Percentiles rank a stretch among this genome's conserved stretches.
phyloP scores from a whole-genome alignment of 2,888 invertebrate genomes.

The Conistra vaccinii region DNA sequence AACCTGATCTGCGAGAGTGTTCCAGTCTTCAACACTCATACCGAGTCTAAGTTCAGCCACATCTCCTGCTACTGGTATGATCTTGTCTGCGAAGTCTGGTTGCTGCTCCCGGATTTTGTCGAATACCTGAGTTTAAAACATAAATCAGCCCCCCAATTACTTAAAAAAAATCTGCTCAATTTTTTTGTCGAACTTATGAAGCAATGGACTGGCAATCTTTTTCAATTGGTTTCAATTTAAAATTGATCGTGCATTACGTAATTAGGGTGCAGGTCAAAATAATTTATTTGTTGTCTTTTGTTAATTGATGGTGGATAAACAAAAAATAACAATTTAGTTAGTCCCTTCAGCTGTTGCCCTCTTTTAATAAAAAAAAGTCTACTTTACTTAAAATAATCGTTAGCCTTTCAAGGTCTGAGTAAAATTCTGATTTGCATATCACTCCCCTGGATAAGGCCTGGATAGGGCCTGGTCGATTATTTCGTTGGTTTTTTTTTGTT shows the following conservation, averaged over 20 bases:
- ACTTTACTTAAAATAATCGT: no score
- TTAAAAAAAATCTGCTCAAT: no score
- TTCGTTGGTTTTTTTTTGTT: neutral
- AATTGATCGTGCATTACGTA: no score
- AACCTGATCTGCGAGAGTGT: conserved; percentile 20
- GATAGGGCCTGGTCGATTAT: neutral
- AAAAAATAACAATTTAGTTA: neutral
- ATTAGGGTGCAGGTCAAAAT: neutral
- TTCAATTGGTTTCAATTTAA: no score
- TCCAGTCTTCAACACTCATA: conserved; percentile 15
- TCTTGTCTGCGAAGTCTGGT: no score
- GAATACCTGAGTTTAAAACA: conserved; percentile 6
- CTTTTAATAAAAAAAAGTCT: no score
- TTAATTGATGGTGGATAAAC: neutral
- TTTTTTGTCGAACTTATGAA: no score
- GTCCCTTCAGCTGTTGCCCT: no score
- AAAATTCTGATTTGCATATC: neutral
- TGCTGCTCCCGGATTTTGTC: conserved; percentile 16
- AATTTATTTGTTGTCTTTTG: neutral
- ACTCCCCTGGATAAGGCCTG: no score
- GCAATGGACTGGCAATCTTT: no score
- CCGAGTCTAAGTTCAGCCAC: conserved; percentile 17
- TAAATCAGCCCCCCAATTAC: no score
- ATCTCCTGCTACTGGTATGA: conserved; percentile 14
- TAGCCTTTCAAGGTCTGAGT: neutral